Conservation (phyloP, 1,140 invertebrate genomes). For the Zaprionus camerounensis region DNA sequence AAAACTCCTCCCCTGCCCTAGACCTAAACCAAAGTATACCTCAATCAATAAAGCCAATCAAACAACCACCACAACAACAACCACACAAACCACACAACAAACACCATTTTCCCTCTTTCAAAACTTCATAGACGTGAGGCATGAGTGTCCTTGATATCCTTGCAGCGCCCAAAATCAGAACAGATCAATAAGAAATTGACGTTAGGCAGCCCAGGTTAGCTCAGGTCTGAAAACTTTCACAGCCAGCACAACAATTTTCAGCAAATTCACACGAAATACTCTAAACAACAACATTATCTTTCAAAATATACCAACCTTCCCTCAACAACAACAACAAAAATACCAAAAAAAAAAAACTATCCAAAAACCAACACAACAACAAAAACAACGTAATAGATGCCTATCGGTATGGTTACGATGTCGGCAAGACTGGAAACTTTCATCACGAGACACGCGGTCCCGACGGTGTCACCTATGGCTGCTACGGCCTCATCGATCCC, state of each 20-base stretch:
- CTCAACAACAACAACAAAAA: constrained; percentile 26
- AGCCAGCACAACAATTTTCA: constrained; percentile 43
- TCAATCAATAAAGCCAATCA: constrained; percentile 9
- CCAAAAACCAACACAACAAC: constrained; percentile 38
- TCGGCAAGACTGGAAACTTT: constrained; percentile 89
- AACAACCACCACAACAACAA: constrained; percentile 18
- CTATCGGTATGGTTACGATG: constrained; percentile 90
- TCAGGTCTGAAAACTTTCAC: constrained; percentile 31
- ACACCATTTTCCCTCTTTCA: constrained; percentile 38
- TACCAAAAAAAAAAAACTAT: constrained; percentile 30
- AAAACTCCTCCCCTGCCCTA: constrained; percentile 32
- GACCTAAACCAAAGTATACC: constrained; percentile 17
- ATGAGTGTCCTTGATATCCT: constrained; percentile 15
- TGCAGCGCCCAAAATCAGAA: constrained; percentile 44
- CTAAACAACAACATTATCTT: constrained; percentile 47
- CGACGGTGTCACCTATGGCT: constrained; percentile 91
- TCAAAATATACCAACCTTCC: constrained; percentile 39
- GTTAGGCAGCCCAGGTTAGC: constrained; percentile 37
- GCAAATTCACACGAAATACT: constrained; percentile 18
- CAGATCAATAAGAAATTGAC: constrained; percentile 22
- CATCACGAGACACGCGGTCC: constrained; percentile 90
- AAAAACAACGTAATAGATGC: constrained; percentile 84
- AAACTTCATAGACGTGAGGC: constrained; percentile 44
- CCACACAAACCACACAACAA: constrained; percentile 18
- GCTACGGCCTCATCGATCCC: constrained; percentile 91